Conservation (phyloP, 1,140 invertebrate species). For the Bombus fervidus region DNA sequence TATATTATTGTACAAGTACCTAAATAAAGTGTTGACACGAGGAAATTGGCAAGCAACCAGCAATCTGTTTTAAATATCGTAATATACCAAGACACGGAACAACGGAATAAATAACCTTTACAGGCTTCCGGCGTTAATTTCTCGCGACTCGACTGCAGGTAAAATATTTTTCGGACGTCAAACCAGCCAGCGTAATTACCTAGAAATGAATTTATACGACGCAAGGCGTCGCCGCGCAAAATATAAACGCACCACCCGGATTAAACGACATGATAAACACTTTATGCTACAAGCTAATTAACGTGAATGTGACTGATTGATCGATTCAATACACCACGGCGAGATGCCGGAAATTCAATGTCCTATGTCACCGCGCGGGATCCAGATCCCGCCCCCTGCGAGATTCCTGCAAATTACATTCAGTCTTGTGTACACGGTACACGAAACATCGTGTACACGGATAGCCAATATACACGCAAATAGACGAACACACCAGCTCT, state of each 20-base stretch:
- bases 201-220: background rate
- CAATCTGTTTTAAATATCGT: background rate
- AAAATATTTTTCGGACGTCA: constrained; percentile 34
- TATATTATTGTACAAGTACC: too few relatives aligned
- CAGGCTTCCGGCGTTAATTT: constrained; percentile 5
- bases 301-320: constrained; percentile 47
- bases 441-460: constrained; percentile 19
- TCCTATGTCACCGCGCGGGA: constrained; percentile 40
- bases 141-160: background rate
- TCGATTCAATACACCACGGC: constrained; percentile 37
- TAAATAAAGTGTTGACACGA: too few relatives aligned
- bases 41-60: background rate
- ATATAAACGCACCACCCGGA: background rate
- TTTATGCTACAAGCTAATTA: constrained; percentile 36
- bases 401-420: constrained; percentile 49
- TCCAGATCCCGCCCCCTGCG: constrained; percentile 2
- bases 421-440: constrained; percentile 19
- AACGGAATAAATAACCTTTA: background rate
- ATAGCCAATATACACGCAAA: background rate
- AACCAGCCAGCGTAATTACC: background rate
- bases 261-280: constrained; percentile 7
- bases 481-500: background rate
- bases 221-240: background rate
- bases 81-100: background rate
- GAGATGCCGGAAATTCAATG: constrained; percentile 53